Percentiles rank a stretch among this genome's conserved stretches.
Conservation (phyloP, 2,113 vertebrate species). For the Rana temporaria region DNA sequence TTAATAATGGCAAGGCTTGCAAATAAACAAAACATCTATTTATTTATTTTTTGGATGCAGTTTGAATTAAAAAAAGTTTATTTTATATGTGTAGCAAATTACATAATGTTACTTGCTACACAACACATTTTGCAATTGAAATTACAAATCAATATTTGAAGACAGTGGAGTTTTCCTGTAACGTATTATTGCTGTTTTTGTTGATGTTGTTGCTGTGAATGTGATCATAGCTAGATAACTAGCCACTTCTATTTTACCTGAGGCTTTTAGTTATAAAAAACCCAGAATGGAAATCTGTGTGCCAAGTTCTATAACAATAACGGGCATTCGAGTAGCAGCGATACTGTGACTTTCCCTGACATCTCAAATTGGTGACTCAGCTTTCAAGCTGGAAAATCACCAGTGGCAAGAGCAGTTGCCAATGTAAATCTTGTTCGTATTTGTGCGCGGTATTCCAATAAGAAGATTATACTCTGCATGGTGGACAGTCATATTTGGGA, state of each 20-base stretch:
- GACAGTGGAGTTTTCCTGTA: background rate
- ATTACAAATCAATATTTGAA: too few species aligned
- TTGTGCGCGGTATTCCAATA: constrained; percentile 36
- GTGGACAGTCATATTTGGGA: constrained; percentile 63
- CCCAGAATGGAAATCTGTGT: constrained; percentile 64
- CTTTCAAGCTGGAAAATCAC: constrained; percentile 68
- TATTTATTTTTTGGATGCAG: too few species aligned
- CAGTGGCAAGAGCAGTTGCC: constrained; percentile 79
- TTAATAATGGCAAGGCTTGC: too few species aligned
- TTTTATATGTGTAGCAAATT: too few species aligned
- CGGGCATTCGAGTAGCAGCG: constrained; percentile 59
- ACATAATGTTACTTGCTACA: too few species aligned
- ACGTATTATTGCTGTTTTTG: background rate
- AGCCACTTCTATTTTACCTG: constrained; percentile 64
- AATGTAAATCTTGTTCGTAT: constrained; percentile 65
- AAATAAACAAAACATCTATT: too few species aligned
- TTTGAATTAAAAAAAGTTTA: too few species aligned
- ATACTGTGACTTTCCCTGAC: constrained; percentile 60
- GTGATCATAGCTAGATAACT: constrained; percentile 10
- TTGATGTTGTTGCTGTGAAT: constrained; percentile 53
- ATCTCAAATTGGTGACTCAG: constrained; percentile 61
- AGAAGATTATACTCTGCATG: constrained; percentile 60
- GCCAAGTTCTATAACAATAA: constrained; percentile 69
- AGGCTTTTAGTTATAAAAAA: constrained; percentile 67
- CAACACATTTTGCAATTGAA: too few species aligned